Percentiles rank a stretch among this genome's conserved stretches.
phyloP scores from a whole-genome alignment of 2,797 vertebrate genomes.

The Caiman crocodilus region DNA sequence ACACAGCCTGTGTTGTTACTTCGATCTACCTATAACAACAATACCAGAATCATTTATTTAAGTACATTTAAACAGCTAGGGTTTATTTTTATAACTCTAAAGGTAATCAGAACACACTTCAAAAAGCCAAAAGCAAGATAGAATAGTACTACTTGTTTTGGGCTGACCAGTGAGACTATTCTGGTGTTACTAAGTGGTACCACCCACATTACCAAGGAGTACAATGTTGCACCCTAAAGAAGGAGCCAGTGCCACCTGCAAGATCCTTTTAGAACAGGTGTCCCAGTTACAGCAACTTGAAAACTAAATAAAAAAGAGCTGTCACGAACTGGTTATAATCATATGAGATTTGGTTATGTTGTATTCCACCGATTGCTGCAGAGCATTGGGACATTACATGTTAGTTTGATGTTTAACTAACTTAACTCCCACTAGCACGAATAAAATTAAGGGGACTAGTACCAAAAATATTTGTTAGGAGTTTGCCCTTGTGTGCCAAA shows the following conservation, averaged over 20 bases:
- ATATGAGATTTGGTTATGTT: accelerated
- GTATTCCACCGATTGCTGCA: not conserved
- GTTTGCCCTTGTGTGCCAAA: not conserved
- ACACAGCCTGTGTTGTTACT: not conserved
- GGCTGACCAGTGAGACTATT: not conserved
- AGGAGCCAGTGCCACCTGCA: constrained; percentile 51
- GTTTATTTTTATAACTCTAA: too few species aligned
- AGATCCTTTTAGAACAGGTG: constrained; percentile 13
- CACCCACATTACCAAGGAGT: not conserved
- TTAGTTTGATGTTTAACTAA: accelerated
- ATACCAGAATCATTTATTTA: too few species aligned
- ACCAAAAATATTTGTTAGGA: accelerated
- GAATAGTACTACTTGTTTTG: not conserved
- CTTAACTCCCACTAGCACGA: not conserved
- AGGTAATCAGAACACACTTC: accelerated
- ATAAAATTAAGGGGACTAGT: not conserved
- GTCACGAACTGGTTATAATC: accelerated
- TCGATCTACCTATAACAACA: not conserved
- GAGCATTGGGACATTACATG: accelerated
- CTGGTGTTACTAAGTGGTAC: not conserved
- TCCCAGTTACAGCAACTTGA: not conserved
- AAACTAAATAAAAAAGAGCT: accelerated
- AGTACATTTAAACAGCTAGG: too few species aligned
- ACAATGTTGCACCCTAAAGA: not conserved
- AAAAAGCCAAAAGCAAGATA: not conserved